Conservation (phyloP, 2,888 invertebrate genomes). For the Magallana nippona region DNA sequence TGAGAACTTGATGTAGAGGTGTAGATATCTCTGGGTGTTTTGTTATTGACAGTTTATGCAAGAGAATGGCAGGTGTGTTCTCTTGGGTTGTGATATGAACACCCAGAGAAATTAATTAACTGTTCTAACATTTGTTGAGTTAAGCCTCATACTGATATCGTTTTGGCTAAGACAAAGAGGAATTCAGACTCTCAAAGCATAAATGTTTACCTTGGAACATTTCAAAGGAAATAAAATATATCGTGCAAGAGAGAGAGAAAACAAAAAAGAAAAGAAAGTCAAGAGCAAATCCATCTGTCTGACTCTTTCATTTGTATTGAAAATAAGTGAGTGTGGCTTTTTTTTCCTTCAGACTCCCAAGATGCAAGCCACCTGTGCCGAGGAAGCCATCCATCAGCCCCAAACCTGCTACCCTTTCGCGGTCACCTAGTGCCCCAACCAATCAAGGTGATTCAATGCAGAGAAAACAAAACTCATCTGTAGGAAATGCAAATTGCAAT, state of each 20-base stretch:
- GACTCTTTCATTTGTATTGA: constrained; percentile 10
- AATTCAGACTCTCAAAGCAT: neutral
- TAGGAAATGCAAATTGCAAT: neutral
- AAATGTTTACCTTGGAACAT: constrained; percentile 9
- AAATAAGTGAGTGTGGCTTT: neutral
- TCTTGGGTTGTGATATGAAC: neutral
- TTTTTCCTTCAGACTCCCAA: constrained; percentile 21
- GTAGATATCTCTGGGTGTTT: too few relatives aligned
- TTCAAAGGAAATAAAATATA: constrained; percentile 29
- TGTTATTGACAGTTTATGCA: neutral
- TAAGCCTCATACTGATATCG: neutral
- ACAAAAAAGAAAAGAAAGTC: neutral
- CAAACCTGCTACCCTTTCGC: constrained; percentile 54
- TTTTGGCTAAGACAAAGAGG: neutral
- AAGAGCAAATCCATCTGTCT: neutral
- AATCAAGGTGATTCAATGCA: constrained; percentile 15
- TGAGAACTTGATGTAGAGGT: too few relatives aligned
- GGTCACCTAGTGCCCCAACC: constrained; percentile 23
- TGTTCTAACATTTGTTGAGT: neutral
- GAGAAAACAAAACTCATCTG: neutral
- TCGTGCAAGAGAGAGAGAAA: neutral
- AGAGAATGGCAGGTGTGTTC: neutral
- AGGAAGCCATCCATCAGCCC: constrained; percentile 68
- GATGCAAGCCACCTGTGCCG: constrained; percentile 63
- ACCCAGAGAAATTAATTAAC: constrained; percentile 21